Evolutionary conservation across 1,140 invertebrate genomes (phyloP), one percentile per base, ranked within the genome.

Genomic region (Diprion similis): DNA sequence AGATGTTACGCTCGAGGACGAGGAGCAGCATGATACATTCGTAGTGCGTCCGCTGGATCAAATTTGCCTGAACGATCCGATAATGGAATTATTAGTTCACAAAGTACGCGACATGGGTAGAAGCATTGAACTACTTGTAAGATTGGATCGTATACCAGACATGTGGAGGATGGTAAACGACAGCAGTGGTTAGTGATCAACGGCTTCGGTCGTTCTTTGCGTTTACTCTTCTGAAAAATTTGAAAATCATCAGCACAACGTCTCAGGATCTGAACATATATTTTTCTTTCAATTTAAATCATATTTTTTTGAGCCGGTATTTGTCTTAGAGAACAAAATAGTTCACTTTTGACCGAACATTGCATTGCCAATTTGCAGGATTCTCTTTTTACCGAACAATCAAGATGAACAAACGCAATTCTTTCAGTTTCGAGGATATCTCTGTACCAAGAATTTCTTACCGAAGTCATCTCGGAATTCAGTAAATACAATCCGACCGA

Each of bases 71-170:
- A 70, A 72, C 17, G 87, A 88, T 79, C 86, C 86, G 11, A 76
- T 89, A 19, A 84, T 88, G 78, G 82, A 83, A 73, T 75, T 86
- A 68, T 77, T 88, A 66, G 66, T 85, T 13, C 76, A 81, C 48
- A 89, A 87, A 78, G 80, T 87, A 7, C 79, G 77, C 74, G 82
- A 87, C 78, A 86, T 88, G 77, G 86, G 87, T 66, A 79, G 82
- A 68, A 88, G 82, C 74, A 83, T 88, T 46, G 86, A 88, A 71
- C 80, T 89, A 8, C 79, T 89, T 13, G 81, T 86, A 13, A 84
- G 84, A 24, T 77, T 88, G 13, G 82, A 86, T 73, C 81, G 87
- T 46, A 82, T 87, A 48, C 81, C 84, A 1, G 85, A 88, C 68
- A 81, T 89, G 73, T 86, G 87, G 84, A 79, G 78, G 48, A 76